Evolutionary conservation across 2,888 invertebrate species (phyloP).

Genomic region (Hedya salicella): DNA sequence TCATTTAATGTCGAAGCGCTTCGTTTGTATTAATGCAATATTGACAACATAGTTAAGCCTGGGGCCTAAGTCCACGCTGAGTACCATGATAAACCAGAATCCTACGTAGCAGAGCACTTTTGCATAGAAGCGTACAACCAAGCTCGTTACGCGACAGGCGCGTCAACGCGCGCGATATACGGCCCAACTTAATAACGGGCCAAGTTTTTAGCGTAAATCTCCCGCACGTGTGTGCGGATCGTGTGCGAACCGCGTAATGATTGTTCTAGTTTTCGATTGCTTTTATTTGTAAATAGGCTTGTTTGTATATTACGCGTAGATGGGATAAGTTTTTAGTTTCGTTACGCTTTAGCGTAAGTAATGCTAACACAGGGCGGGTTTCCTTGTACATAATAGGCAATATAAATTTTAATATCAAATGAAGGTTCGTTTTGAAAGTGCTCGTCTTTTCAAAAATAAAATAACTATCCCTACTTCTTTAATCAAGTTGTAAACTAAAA

Average conservation of each 20-base stretch:
- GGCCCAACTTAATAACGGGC: conserved; percentile 57
- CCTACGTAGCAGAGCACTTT: conserved; percentile 40
- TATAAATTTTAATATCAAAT: too few species aligned
- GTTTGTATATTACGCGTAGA: conserved; percentile 6
- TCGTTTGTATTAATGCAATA: too few species aligned
- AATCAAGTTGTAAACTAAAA: too few species aligned
- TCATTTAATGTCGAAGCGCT: too few species aligned
- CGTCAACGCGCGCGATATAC: conserved; percentile 56
- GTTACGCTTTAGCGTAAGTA: background rate
- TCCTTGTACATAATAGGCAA: background rate
- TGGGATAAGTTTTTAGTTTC: background rate
- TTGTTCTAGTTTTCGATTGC: conserved; percentile 46
- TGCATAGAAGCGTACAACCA: conserved; percentile 45
- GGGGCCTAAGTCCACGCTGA: too few species aligned
- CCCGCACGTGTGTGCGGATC: conserved; percentile 47
- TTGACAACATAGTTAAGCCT: too few species aligned
- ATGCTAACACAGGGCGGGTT: background rate
- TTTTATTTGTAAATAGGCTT: conserved; percentile 38
- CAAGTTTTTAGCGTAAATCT: conserved; percentile 61
- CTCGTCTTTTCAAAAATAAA: too few species aligned
- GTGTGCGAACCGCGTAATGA: conserved; percentile 44
- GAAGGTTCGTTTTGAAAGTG: too few species aligned
- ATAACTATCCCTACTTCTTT: too few species aligned
- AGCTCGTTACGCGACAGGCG: conserved; percentile 48
- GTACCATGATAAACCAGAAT: too few species aligned